Conservation (phyloP, 2,797 vertebrate genomes). For the Phrynocephalus vlangalii region DNA sequence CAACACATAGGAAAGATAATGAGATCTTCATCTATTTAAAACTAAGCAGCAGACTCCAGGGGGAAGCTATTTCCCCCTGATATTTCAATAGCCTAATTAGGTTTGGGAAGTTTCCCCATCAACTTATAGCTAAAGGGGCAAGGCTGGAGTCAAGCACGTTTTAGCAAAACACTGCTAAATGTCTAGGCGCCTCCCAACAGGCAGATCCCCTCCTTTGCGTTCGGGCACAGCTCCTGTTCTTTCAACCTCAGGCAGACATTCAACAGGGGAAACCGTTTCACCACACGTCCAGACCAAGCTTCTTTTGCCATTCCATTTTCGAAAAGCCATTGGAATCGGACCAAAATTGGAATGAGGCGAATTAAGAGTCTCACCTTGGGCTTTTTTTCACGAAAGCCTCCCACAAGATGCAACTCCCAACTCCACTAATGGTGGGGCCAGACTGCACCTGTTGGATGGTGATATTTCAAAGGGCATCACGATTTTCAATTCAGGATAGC, state of each 20-base stretch:
- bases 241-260: background rate
- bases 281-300: background rate
- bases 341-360: background rate
- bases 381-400: too few relatives aligned
- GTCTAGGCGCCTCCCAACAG: accelerated
- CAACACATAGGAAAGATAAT: constrained; percentile 55
- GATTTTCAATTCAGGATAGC: background rate
- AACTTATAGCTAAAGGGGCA: constrained; percentile 57
- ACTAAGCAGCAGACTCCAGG: constrained; percentile 65
- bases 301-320: background rate
- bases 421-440: background rate
- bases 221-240: background rate
- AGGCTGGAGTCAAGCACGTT: background rate
- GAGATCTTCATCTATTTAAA: constrained; percentile 72
- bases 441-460: background rate
- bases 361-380: background rate
- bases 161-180: background rate
- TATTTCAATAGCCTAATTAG: constrained; percentile 71
- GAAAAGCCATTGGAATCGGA: background rate
- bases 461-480: background rate
- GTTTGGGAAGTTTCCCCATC: constrained; percentile 56
- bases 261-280: background rate
- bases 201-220: background rate
- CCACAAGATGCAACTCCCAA: background rate
- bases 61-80: constrained; percentile 67